Conservation (phyloP, 1,140 invertebrate species). For the Rhysida immarginata region DNA sequence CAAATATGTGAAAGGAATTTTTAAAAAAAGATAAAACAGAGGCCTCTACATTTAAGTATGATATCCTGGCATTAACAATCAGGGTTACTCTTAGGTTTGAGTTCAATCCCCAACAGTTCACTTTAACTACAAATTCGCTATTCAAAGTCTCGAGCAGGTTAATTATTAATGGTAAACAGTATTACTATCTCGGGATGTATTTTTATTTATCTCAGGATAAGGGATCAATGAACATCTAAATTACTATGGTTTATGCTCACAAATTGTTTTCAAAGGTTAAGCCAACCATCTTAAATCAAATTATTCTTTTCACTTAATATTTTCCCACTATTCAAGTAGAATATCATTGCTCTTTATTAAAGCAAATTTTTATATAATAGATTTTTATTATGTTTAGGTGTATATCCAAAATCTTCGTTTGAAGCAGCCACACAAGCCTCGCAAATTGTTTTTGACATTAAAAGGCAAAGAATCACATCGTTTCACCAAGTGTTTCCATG, state of each 20-base stretch:
- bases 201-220: not conserved
- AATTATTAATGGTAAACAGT: too few relatives aligned
- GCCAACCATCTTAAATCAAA: not conserved
- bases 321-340: not conserved
- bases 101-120: too few relatives aligned
- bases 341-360: not conserved
- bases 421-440: slow-evolving; percentile 78
- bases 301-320: not conserved
- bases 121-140: too few relatives aligned
- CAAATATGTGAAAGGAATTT: too few relatives aligned
- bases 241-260: not conserved
- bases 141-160: too few relatives aligned
- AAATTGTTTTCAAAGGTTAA: not conserved
- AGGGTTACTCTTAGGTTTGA: too few relatives aligned
- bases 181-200: too few relatives aligned
- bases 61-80: too few relatives aligned
- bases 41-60: too few relatives aligned
- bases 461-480: slow-evolving; percentile 90
- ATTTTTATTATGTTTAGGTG: slow-evolving; percentile 42
- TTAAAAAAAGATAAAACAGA: too few relatives aligned
- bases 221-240: not conserved
- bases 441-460: slow-evolving; percentile 89
- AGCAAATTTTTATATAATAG: not conserved
- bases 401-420: slow-evolving; percentile 95
- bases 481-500: slow-evolving; percentile 98